Evolutionary conservation across 1,140 invertebrate genomes (phyloP), one percentile per base, ranked within the genome.

Genomic region (Pararge aegeria): DNA sequence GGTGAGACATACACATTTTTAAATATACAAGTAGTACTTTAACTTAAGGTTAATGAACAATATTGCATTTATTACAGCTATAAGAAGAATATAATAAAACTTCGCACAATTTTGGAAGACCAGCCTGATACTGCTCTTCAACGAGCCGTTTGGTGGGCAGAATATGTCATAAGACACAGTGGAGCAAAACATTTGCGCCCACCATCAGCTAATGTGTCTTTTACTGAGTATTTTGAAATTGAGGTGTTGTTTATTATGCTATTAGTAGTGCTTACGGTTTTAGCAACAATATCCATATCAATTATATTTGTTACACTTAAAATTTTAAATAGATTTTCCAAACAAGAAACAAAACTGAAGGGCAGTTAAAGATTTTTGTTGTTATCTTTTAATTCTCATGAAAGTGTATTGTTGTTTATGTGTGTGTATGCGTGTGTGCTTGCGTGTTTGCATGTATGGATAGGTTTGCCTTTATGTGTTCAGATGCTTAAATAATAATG

Each of bases 101-200:
- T 78, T 5, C 54, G 66, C 6, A n/a, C 52, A 7, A 0, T 7
- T 73, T 5, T 70, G 77, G 61, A 18, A 15, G 68, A 77, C 21
- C 58, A 62, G 27, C 66, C 61, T 0, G 24, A 55, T 19, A 61
- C 56, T 1, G 55, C 78, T 10, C 48, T 75, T 13, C 67, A 92
- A 18, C 74, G 84, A 51, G 91, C 90, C 2, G 76, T 92, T 21
- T 93, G 91, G 74, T 93, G 91, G 91, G 91, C 87, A 0, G 92
- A 93, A 64, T 91, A 92, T 60, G 84, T 92, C 10, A 54, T 93
- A 1, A 70, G 91, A 27, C 88, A 92, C 20, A 30, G 55, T 19
- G 55, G 46, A 13, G 55, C 55, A 1, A 57, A 38, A 12, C 55
- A 57, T 20, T n/a, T 57, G 15, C 42, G 46, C 1, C 5, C 52